Evolutionary conservation across 2,113 vertebrate species (phyloP), one percentile per base, ranked within the genome.

Genomic region (Passer montanus): DNA sequence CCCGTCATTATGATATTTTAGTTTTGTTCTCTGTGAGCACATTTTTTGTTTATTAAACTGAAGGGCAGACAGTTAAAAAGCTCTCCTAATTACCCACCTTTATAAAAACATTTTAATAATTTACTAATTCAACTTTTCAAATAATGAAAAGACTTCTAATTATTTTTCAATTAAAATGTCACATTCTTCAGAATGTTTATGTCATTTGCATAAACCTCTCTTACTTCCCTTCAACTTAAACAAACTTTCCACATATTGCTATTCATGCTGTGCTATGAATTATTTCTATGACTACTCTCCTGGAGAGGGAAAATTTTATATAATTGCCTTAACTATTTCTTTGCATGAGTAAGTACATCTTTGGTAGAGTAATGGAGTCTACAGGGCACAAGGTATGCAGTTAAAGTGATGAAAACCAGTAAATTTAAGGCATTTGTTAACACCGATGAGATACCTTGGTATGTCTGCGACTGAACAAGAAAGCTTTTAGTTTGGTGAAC

Each of bases 401-500:
- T 75, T 92, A 66, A 87, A 82, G 64, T 73, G 55, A 94, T 85
- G 73, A 56, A 95, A 97, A 91, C 18, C 27, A 94, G 28, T 75
- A 94, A 84, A 97, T 94, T 86, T 50, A 60, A 21, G n/a, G 70
- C 89, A 94, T 95, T 93, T 94, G 56, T 86, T 97, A 95, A 79
- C 81, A 86, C 19, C 19, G 0, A 82, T 80, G 86, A 93, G 37
- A 87, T 66, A 79, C 86, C 59, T 84, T 77, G 68, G 35, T 68
- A 68, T 47, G 27, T 53, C 35, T 72, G n/a, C 49, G 50, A 66
- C 64, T 77, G 81, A 91, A 74, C 31, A 93, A 49, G 89, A 94
- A 97, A 95, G 95, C 93, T 98, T 98, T 98, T 97, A 97, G 95
- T 95, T 77, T 93, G 66, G 33, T 97, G 97, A 98, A 97, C 94